Conservation (phyloP, 2,113 vertebrate genomes). For the Motacilla tschutschensis region DNA sequence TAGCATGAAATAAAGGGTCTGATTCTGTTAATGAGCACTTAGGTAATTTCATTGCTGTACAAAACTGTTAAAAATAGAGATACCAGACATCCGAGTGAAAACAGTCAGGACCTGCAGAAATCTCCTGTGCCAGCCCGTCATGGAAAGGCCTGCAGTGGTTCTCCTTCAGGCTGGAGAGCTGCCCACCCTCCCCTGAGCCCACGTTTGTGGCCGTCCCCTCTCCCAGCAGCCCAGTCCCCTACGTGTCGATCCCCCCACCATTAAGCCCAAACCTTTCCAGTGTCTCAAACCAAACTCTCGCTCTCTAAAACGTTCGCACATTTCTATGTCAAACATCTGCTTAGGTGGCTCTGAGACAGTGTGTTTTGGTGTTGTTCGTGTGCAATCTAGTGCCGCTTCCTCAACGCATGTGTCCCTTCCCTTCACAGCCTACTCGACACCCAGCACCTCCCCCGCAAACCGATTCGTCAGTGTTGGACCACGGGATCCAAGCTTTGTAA, state of each 20-base stretch:
- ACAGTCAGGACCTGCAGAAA: background rate
- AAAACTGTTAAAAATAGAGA: background rate
- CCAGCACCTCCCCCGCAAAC: slow-evolving; percentile 97
- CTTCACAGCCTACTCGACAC: slow-evolving; percentile 95
- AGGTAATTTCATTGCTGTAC: background rate
- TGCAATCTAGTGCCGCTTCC: slow-evolving; percentile 81
- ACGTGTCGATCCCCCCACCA: background rate
- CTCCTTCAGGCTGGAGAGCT: background rate
- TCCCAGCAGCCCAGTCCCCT: background rate
- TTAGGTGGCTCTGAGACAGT: slow-evolving; percentile 72
- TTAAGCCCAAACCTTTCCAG: slow-evolving; percentile 4
- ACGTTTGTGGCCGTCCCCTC: background rate
- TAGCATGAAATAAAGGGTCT: slow-evolving; percentile 1
- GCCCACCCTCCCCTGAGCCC: background rate
- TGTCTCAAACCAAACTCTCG: slow-evolving; percentile 60
- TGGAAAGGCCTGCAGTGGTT: background rate
- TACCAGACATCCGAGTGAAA: background rate
- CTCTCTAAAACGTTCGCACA: slow-evolving; percentile 71
- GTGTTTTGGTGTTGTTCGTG: slow-evolving; percentile 81
- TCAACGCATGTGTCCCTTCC: slow-evolving; percentile 83
- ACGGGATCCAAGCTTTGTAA: slow-evolving; percentile 98
- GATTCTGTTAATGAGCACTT: background rate
- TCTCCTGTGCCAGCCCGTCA: background rate
- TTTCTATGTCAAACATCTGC: slow-evolving; percentile 73
- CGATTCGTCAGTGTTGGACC: slow-evolving; percentile 98